Conservation (phyloP, 1,140 invertebrate genomes). For the Pachypsylla venusta region DNA sequence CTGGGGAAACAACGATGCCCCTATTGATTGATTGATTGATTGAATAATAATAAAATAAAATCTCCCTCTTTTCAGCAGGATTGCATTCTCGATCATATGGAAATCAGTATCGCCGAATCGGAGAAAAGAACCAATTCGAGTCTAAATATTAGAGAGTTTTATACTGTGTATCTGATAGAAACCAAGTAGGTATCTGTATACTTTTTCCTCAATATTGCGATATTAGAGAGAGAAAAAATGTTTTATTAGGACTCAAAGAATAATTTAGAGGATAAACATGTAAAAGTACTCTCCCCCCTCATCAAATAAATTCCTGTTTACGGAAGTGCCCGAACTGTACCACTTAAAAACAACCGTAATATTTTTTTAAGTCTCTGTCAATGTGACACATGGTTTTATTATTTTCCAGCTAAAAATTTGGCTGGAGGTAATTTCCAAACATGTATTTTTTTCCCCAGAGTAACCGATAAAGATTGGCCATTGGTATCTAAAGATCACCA, state of each 20-base stretch:
- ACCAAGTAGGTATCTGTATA: slow-evolving; percentile 46
- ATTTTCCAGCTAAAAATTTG: too few species aligned
- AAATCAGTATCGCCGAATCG: slow-evolving; percentile 67
- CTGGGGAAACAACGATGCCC: too few species aligned
- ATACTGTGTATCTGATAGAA: slow-evolving; percentile 70
- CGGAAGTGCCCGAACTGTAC: too few species aligned
- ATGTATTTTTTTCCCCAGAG: slow-evolving; percentile 45
- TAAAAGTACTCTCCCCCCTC: background rate
- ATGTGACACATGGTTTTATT: too few species aligned
- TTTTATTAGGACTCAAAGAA: background rate
- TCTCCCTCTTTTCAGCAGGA: too few species aligned
- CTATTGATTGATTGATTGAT: too few species aligned
- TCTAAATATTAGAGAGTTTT: slow-evolving; percentile 64
- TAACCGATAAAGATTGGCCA: slow-evolving; percentile 51
- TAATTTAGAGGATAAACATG: background rate
- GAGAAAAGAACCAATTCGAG: slow-evolving; percentile 64
- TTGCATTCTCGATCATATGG: slow-evolving; percentile 55
- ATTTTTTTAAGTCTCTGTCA: too few species aligned
- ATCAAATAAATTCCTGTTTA: background rate
- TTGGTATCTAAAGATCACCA: slow-evolving; percentile 37
- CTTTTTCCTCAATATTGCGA: too few species aligned
- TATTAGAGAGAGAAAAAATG: too few species aligned
- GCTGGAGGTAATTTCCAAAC: too few species aligned
- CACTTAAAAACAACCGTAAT: too few species aligned
- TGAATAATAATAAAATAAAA: too few species aligned